Base-by-base conservation (phyloP, 2,113 vertebrate species). In the Cyanocitta stelleri region DNA sequence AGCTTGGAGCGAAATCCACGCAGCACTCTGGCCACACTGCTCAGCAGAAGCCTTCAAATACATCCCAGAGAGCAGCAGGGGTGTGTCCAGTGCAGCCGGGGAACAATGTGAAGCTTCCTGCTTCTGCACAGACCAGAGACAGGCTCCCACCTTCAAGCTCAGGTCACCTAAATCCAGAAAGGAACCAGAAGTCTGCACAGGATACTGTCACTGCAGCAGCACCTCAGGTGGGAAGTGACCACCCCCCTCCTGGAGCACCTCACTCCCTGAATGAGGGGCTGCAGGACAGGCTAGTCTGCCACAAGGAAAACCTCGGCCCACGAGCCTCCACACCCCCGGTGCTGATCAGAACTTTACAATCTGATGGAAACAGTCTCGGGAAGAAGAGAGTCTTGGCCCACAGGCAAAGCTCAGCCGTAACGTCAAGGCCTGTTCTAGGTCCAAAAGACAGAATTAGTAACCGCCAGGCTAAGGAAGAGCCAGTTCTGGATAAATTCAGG, bases 281-380 rank as follows among this genome's bases (percentile, higher is more conserved):
- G 69, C 52, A 43, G 35, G 92, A 91, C 35, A 92, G 87, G 71
- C 39, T 37, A 1, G 61, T 54, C 20, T 33, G 48, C 35, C 26
- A 62, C 81, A 97, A 97, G 66, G 97, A 98, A n/a, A 98, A 97
- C 7, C 5, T 89, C 4, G 5, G 3, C 16, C 90, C 80, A 21
- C 49, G 0, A 41, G 10, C 16, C 13, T 32, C 69, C 13, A 10
- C 30, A 7, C 11, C 18, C 4, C 32, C 11, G 10, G 14, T 35
- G 33, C 54, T 32, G 29, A 26, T 10, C 26, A 54, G 35, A 26
- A 14, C 5, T 64, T 52, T 59, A 24, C 78, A 83, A 27, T 23
- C 46, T 33, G 43, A 48, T 37, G 78, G 63, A 44, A 87, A 55
- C 27, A 59, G 20, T 54, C 64, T 76, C 1, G 0, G 13, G 33